These are phyloP conservation scores for Beaufortia kweichowensis DNA, from an alignment of 2,113 vertebrate species.

Conservation along the genomic window DNA sequence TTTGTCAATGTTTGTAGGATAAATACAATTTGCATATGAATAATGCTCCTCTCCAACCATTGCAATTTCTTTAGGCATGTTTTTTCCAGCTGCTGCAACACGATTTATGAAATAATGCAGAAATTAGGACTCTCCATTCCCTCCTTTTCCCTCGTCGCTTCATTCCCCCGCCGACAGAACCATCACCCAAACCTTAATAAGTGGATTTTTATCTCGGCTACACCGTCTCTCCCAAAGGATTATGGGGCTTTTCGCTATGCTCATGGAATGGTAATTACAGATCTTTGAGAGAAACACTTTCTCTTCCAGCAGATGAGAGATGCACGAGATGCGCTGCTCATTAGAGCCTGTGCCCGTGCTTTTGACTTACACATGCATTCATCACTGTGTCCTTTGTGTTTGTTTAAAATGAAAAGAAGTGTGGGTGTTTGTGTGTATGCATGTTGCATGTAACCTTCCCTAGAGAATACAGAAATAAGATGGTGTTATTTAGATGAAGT, in stretches of 20 bases:
- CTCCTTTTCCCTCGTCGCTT: slow-evolving; percentile 37
- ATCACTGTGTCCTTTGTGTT: slow-evolving; percentile 28
- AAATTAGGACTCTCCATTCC: slow-evolving; percentile 33
- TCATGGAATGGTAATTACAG: slow-evolving; percentile 63
- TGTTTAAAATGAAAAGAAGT: slow-evolving; percentile 3
- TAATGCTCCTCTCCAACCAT: background rate
- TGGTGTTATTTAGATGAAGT: background rate
- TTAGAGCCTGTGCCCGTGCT: slow-evolving; percentile 31
- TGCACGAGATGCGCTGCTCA: slow-evolving; percentile 39
- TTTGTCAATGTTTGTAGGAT: slow-evolving; percentile 8
- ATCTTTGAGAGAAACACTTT: slow-evolving; percentile 51
- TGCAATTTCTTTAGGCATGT: background rate
- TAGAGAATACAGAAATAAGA: background rate
- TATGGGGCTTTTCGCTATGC: slow-evolving; percentile 56
- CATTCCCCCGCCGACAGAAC: slow-evolving; percentile 43
- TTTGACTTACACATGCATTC: slow-evolving; percentile 31
- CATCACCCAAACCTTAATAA: slow-evolving; percentile 63
- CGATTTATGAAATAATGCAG: background rate
- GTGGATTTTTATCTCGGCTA: slow-evolving; percentile 69
- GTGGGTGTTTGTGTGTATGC: background rate
- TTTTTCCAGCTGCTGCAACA: slow-evolving; percentile 49
- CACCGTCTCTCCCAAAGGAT: slow-evolving; percentile 64
- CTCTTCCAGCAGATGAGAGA: slow-evolving; percentile 48
- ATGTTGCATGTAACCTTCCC: background rate
- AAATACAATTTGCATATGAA: slow-evolving; percentile 27